phyloP scores from a whole-genome alignment of 1,140 invertebrate species.

The Macrobrachium nipponense region DNA sequence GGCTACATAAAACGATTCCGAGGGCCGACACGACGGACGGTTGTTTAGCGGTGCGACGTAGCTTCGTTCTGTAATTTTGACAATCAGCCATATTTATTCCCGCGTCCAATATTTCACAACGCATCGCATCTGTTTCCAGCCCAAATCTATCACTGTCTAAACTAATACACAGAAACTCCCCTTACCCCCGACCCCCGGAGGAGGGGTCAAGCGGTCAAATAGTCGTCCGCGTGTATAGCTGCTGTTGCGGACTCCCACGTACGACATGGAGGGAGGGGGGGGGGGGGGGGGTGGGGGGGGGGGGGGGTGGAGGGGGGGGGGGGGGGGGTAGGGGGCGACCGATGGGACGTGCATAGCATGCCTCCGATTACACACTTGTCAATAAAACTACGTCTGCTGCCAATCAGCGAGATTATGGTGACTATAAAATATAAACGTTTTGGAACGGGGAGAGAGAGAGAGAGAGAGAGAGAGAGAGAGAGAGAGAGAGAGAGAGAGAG shows the following conservation, averaged over 20 bases:
- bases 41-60: background rate
- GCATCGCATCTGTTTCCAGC: constrained; percentile 13
- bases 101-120: constrained; percentile 29
- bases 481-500: constrained; percentile 21
- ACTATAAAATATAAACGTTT: constrained; percentile 37
- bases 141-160: constrained; percentile 47
- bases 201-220: constrained; percentile 16
- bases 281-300: background rate
- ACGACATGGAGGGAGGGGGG: background rate
- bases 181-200: too few species aligned
- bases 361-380: constrained; percentile 33
- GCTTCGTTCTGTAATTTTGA: constrained; percentile 23
- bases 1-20: too few species aligned
- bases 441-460: constrained; percentile 19
- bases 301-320: too few species aligned
- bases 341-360: constrained; percentile 17
- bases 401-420: constrained; percentile 43
- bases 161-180: constrained; percentile 37
- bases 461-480: constrained; percentile 24
- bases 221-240: background rate
- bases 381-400: constrained; percentile 33
- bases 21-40: too few species aligned
- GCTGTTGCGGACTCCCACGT: too few species aligned
- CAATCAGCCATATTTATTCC: constrained; percentile 27
- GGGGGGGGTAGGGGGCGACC: constrained; percentile 5